Evolutionary conservation across 2,888 invertebrate genomes (phyloP), one percentile per base, ranked within the genome.

Genomic region (Dascillus cervinus): DNA sequence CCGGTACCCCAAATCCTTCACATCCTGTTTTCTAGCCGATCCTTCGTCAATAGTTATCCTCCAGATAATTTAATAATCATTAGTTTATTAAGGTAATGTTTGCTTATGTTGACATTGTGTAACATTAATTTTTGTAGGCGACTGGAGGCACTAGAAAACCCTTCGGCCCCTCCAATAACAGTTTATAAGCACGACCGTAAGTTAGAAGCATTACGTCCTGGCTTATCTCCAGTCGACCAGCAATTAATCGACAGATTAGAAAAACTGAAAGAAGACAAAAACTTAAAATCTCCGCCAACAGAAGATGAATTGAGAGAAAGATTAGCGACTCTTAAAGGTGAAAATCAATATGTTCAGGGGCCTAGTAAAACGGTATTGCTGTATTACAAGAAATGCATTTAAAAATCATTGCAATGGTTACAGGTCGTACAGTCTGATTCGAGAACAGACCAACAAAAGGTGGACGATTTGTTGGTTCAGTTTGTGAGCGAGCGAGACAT

Each of bases 361-460:
- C 56, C 60, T 28, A 58, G 50, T 25, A 60, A 55, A 50, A 39
- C 42, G 20, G 60, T 60, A n/a, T n/a, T n/a, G n/a, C n/a, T n/a
- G n/a, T n/a, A n/a, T n/a, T n/a, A n/a, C n/a, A n/a, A n/a, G n/a
- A n/a, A n/a, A n/a, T n/a, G n/a, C n/a, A 47, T 45, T 50, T 47
- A 15, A 3, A 24, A 26, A 22, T 32, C 11, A 13, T 26, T 11
- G 11, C 11, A 22, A 22, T 22, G 23, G n/a, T 11, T n/a, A 6
- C 9, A 22, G 23, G n/a, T n/a, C n/a, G n/a, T n/a, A n/a, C n/a
- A n/a, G n/a, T n/a, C n/a, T 9, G 80, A 82, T 47, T 66, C 67
- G 22, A 71, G 79, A 56, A 74, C 75, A 8, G 79, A 82, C 49
- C 73, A 81, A 53, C 75, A 86, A 47, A 80, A 82, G 63, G 73